Evolutionary conservation across 2,888 invertebrate species (phyloP).

Genomic region (Thymelicus acteon): DNA sequence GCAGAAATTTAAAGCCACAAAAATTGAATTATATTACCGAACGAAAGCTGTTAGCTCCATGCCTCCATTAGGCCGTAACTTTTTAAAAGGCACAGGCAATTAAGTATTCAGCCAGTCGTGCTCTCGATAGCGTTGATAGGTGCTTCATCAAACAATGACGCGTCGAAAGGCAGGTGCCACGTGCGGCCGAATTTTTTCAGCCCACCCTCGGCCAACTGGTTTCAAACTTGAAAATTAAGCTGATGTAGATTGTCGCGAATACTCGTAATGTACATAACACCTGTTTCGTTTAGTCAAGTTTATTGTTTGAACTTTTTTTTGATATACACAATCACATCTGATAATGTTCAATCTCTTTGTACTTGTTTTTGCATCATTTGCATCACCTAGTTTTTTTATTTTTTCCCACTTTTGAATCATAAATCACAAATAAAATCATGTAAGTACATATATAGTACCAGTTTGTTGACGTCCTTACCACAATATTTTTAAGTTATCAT

Average conservation of each 20-base stretch:
- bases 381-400: not conserved
- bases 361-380: too few relatives aligned
- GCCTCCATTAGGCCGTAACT: conserved; percentile 25
- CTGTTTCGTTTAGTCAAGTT: conserved; percentile 2
- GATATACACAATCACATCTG: too few relatives aligned
- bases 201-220: conserved; percentile 67
- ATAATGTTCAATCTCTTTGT: too few relatives aligned
- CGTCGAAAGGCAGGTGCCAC: conserved; percentile 73
- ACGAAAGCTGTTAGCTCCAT: conserved; percentile 28
- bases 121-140: conserved; percentile 46
- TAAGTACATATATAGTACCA: too few relatives aligned
- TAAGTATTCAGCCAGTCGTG: conserved; percentile 49
- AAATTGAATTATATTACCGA: not conserved
- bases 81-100: conserved; percentile 43
- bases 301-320: too few relatives aligned
- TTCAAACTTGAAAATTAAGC: conserved; percentile 56
- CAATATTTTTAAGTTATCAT: too few relatives aligned
- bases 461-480: too few relatives aligned
- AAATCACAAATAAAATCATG: too few relatives aligned
- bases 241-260: conserved; percentile 48
- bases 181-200: conserved; percentile 65
- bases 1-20: too few relatives aligned
- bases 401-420: not conserved
- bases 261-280: conserved; percentile 45
- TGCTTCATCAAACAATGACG: conserved; percentile 58